phyloP scores from a whole-genome alignment of 2,113 vertebrate species.

The Choloepus hoffmanni region DNA sequence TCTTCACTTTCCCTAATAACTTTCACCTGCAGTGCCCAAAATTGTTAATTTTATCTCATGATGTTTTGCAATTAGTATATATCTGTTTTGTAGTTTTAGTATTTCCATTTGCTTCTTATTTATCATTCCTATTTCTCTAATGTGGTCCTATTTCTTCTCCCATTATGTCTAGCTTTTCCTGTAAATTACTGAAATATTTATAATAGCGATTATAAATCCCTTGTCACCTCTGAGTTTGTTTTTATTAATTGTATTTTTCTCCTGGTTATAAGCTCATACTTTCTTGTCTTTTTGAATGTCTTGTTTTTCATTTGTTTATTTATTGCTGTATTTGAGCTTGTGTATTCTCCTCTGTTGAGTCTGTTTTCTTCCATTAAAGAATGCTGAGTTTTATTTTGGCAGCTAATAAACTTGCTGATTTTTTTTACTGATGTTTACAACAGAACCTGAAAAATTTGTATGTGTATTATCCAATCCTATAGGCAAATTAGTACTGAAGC shows the following conservation, averaged over 20 bases:
- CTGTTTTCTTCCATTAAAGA: not conserved
- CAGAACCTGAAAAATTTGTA: conserved; percentile 83
- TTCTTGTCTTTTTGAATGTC: not conserved
- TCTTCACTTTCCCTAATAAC: not conserved
- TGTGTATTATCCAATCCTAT: conserved; percentile 88
- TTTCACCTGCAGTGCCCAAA: not conserved
- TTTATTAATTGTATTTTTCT: not conserved
- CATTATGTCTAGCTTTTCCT: not conserved
- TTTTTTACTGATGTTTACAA: not conserved
- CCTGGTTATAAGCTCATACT: not conserved
- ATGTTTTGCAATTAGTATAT: not conserved
- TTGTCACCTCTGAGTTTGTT: not conserved
- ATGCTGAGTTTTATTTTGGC: not conserved
- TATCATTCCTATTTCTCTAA: not conserved
- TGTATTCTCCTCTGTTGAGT: not conserved
- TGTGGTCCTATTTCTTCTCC: not conserved
- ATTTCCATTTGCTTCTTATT: not conserved
- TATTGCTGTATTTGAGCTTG: not conserved
- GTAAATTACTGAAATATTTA: not conserved
- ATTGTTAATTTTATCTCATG: not conserved
- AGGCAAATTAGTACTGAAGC: conserved; percentile 83
- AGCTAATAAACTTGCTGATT: not conserved
- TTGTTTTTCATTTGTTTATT: too few species aligned
- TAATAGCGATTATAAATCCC: not conserved
- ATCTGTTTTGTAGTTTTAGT: not conserved